phyloP scores from a whole-genome alignment of 2,113 vertebrate genomes.

The Sebastes schlegelii region DNA sequence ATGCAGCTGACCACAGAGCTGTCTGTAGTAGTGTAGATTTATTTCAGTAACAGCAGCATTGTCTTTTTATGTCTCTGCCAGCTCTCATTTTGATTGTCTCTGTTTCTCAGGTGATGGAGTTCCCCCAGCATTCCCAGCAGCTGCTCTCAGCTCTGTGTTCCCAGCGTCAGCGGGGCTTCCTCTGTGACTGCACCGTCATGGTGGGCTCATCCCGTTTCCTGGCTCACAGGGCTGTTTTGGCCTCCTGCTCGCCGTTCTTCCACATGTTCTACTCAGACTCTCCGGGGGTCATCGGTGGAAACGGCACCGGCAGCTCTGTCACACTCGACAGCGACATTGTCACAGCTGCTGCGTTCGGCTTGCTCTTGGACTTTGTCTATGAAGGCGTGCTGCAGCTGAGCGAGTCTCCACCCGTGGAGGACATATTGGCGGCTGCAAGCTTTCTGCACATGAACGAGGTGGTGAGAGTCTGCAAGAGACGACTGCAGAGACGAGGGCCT shows the following conservation, averaged over 20 bases:
- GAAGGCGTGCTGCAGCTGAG: slow-evolving; percentile 90
- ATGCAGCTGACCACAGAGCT: background rate
- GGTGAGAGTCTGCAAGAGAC: slow-evolving; percentile 93
- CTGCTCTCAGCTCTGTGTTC: slow-evolving; percentile 89
- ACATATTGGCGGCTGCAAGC: slow-evolving; percentile 94
- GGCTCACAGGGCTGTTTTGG: slow-evolving; percentile 92
- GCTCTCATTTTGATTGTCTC: background rate
- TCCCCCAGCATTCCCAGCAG: slow-evolving; percentile 93
- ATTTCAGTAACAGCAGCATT: background rate
- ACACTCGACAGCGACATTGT: slow-evolving; percentile 93
- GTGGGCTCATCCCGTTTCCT: slow-evolving; percentile 90
- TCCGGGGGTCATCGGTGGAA: slow-evolving; percentile 70
- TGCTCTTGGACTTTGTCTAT: slow-evolving; percentile 96
- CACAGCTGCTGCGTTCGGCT: slow-evolving; percentile 89
- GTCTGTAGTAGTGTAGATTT: background rate
- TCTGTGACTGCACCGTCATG: slow-evolving; percentile 93
- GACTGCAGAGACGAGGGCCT: slow-evolving; percentile 88
- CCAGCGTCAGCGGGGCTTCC: slow-evolving; percentile 92
- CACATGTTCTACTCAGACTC: slow-evolving; percentile 95
- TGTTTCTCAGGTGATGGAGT: slow-evolving; percentile 86
- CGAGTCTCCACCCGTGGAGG: slow-evolving; percentile 89
- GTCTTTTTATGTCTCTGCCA: background rate
- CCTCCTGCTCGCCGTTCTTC: slow-evolving; percentile 95
- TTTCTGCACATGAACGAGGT: slow-evolving; percentile 98
- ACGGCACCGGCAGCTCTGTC: slow-evolving; percentile 79